phyloP scores from a whole-genome alignment of 2,797 vertebrate species.

The Epinephelus malabaricus region DNA sequence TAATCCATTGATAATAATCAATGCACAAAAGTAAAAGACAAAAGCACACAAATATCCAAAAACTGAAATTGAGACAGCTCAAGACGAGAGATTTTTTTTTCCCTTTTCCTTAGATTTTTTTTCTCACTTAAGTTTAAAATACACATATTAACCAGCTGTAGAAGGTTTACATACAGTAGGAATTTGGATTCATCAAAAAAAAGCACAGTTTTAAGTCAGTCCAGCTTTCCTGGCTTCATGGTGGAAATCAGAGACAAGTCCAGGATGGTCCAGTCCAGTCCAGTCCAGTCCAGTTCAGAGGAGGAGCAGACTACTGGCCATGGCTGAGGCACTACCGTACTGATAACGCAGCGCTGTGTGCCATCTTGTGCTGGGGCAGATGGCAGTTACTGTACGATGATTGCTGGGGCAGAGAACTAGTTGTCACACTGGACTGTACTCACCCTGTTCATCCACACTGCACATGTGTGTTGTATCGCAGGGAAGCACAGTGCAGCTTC shows the following conservation, averaged over 20 bases:
- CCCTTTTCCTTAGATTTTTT: conserved; percentile 46
- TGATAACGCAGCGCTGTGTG: conserved; percentile 36
- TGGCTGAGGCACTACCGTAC: conserved; percentile 48
- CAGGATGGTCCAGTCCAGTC: conserved; percentile 55
- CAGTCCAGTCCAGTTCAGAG: conserved; percentile 44
- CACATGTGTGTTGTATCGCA: background rate
- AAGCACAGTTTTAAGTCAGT: conserved; percentile 80
- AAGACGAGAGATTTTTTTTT: conserved; percentile 61
- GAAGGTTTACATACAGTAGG: conserved; percentile 71
- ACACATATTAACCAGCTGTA: conserved; percentile 77
- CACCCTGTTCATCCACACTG: conserved; percentile 31
- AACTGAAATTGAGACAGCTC: conserved; percentile 76
- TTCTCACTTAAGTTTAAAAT: conserved; percentile 74
- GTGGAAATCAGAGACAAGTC: conserved; percentile 55
- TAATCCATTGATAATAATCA: conserved; percentile 79
- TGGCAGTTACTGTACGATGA: conserved; percentile 57
- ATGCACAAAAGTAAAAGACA: conserved; percentile 81
- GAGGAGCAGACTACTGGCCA: conserved; percentile 39
- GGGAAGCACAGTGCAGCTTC: conserved; percentile 32
- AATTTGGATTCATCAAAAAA: conserved; percentile 71
- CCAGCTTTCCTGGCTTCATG: conserved; percentile 69
- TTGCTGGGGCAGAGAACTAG: conserved; percentile 38
- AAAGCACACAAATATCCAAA: conserved; percentile 80
- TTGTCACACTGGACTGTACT: conserved; percentile 25
- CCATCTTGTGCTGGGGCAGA: conserved; percentile 66